Base-by-base conservation (phyloP, 1,140 invertebrate genomes). In the Platorchestia sp. region DNA sequence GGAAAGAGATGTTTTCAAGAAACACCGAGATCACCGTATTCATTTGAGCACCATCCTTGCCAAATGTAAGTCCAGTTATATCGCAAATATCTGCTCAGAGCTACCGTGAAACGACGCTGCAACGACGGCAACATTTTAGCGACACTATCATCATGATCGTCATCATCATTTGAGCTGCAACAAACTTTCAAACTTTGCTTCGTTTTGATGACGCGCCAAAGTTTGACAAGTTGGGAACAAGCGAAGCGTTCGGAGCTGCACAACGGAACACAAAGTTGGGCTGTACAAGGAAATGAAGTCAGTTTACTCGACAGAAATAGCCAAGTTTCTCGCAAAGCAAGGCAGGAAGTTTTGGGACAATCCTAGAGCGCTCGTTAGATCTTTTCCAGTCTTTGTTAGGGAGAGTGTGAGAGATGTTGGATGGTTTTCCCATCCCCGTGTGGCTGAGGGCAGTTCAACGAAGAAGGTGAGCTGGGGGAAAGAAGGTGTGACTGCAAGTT, bases 251-350 rank as follows among this genome's bases (percentile, higher is more conserved):
- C 40, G 5, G 91, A 93, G 45, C 91, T 47, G 91, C 45, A 93
- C 91, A 93, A 47, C 91, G 91, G 91, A 93, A 93, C 91, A 47
- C 91, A 47, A 93, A 93, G 91, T 93, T 93, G 91, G 91, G 91
- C 91, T 45, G 91, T 93, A 93, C 91, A 45, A 45, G 91, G 91
- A 93, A 93, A 93, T 93, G 91, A 93, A 93, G 91, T 93, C 91
- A 93, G 91, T 93, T 93, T 93, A 93, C 91, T 44, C 91, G 91
- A 93, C 91, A 93, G 91, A 93, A 93, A 93, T 47, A 45, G 91
- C 45, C 91, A 93, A 93, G 91, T 93, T 45, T 45, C 91, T n/a
- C 6, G 91, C 91, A 93, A 93, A 93, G 91, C 91, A 45, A 93
- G 91, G 40, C 45, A 45, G 7, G 91, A 93, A 93, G 91, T 93